Percentiles rank a stretch among this genome's conserved stretches.
These are phyloP conservation scores for Chrysoperla carnea DNA, from an alignment of 1,140 invertebrate species.

Conservation along the genomic window DNA sequence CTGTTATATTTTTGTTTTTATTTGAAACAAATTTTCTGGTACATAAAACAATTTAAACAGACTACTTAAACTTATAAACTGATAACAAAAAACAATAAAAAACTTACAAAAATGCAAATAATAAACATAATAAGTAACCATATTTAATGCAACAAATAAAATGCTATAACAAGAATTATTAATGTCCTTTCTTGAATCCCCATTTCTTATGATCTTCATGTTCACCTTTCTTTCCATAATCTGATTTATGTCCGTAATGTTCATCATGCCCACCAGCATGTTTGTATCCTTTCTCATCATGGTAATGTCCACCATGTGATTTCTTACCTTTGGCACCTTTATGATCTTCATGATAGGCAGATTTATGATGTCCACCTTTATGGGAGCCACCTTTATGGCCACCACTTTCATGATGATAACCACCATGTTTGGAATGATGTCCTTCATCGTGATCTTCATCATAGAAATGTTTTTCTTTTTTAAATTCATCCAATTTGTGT, in stretches of 20 bases:
- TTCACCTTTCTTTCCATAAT: conserved; percentile 46
- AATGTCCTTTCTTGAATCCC: conserved; percentile 28
- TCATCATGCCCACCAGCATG: conserved; percentile 43
- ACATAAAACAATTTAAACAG: no score
- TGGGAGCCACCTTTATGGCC: conserved; percentile 37
- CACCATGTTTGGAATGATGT: conserved; percentile 39
- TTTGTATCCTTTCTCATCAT: conserved; percentile 45
- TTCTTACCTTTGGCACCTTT: conserved; percentile 40
- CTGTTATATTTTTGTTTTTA: no score
- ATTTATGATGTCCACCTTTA: conserved; percentile 41
- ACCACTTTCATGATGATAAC: conserved; percentile 36
- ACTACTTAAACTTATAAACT: no score
- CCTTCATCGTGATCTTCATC: conserved; percentile 43
- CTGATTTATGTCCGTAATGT: conserved; percentile 41
- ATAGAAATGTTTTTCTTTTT: conserved; percentile 51
- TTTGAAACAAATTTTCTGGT: no score
- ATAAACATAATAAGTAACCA: no score
- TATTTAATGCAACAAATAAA: no score
- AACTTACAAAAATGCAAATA: no score
- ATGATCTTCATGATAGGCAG: conserved; percentile 38
- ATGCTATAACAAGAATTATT: background rate
- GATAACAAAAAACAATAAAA: no score
- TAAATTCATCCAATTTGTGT: conserved; percentile 50
- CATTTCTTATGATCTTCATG: conserved; percentile 47
- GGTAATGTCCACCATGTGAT: conserved; percentile 37